These are phyloP conservation scores for Erythrocercus mccallii DNA, from an alignment of 2,113 vertebrate species.

Conservation along the genomic window DNA sequence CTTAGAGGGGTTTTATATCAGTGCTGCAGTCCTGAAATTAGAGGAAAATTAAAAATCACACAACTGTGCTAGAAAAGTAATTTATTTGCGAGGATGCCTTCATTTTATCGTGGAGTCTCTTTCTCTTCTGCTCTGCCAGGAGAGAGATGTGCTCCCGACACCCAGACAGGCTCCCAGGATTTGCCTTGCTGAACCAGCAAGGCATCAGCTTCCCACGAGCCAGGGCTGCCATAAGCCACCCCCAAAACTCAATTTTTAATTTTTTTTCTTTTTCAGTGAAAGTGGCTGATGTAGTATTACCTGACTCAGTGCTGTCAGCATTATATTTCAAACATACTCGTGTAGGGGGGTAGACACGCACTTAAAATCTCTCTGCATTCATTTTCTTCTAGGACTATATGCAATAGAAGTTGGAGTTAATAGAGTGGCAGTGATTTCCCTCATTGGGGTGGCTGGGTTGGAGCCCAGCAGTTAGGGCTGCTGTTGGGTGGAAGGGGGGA, in stretches of 20 bases:
- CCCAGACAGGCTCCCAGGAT: background rate
- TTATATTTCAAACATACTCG: constrained; percentile 17
- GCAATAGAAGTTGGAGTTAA: constrained; percentile 57
- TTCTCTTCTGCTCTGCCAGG: background rate
- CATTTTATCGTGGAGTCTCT: background rate
- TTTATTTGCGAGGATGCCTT: constrained; percentile 25
- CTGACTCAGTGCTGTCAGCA: background rate
- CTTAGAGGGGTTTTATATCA: constrained; percentile 71
- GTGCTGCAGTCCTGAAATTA: constrained; percentile 72
- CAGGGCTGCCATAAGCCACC: background rate
- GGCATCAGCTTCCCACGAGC: background rate
- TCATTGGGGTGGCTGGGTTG: constrained; percentile 25
- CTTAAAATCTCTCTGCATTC: constrained; percentile 33
- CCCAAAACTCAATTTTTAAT: background rate
- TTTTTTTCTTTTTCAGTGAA: background rate
- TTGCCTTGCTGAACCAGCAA: fast-evolving
- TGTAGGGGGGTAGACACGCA: background rate
- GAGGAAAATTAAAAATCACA: constrained; percentile 77
- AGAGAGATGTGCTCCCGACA: background rate
- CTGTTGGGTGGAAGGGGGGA: constrained; percentile 85
- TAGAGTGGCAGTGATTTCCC: constrained; percentile 66
- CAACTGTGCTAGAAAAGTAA: constrained; percentile 35
- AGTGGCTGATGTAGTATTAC: background rate
- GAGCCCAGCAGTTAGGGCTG: constrained; percentile 82
- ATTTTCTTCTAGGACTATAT: constrained; percentile 60